Evolutionary conservation across 2,888 invertebrate genomes (phyloP).

Genomic region (Drosophila atroscutellata): DNA sequence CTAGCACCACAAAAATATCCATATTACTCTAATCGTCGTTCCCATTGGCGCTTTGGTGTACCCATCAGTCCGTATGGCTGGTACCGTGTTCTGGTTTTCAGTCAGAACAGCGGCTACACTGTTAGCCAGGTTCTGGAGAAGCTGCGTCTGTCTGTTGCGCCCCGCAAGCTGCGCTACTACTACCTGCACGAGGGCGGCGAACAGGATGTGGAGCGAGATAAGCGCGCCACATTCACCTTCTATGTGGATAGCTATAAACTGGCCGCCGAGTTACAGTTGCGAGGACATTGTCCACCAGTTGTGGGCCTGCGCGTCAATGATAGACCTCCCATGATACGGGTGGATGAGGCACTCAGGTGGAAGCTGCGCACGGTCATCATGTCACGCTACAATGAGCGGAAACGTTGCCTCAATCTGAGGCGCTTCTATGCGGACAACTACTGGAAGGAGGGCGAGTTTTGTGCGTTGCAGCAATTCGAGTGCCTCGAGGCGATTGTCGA

Average conservation of each 20-base stretch:
- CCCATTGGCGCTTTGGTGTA: not conserved
- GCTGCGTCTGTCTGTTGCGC: slow-evolving; percentile 33
- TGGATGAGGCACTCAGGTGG: slow-evolving; percentile 21
- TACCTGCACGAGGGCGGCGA: slow-evolving; percentile 51
- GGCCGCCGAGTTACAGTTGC: slow-evolving; percentile 39
- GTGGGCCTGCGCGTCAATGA: slow-evolving; percentile 39
- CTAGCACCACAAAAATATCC: not conserved
- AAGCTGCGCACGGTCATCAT: slow-evolving; percentile 31
- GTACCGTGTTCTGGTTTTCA: slow-evolving; percentile 60
- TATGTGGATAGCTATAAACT: slow-evolving; percentile 48
- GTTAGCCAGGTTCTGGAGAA: slow-evolving; percentile 21
- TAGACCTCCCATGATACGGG: slow-evolving; percentile 40
- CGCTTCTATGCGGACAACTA: slow-evolving; percentile 40
- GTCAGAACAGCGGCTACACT: slow-evolving; percentile 16
- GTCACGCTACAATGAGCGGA: slow-evolving; percentile 38
- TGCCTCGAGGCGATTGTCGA: slow-evolving; percentile 36
- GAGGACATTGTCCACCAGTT: slow-evolving; percentile 11
- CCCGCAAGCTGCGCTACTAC: slow-evolving; percentile 21
- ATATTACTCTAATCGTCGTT: slow-evolving; percentile 1
- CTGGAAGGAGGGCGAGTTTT: slow-evolving; percentile 45
- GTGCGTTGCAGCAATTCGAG: slow-evolving; percentile 42
- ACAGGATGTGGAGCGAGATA: slow-evolving; percentile 36
- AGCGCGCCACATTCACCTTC: slow-evolving; percentile 50
- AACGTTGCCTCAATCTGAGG: slow-evolving; percentile 39
- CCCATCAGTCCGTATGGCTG: slow-evolving; percentile 59